Evolutionary conservation across 2,888 invertebrate genomes (phyloP), one percentile per base, ranked within the genome.

Genomic region (Troglohyphantes excavatus): DNA sequence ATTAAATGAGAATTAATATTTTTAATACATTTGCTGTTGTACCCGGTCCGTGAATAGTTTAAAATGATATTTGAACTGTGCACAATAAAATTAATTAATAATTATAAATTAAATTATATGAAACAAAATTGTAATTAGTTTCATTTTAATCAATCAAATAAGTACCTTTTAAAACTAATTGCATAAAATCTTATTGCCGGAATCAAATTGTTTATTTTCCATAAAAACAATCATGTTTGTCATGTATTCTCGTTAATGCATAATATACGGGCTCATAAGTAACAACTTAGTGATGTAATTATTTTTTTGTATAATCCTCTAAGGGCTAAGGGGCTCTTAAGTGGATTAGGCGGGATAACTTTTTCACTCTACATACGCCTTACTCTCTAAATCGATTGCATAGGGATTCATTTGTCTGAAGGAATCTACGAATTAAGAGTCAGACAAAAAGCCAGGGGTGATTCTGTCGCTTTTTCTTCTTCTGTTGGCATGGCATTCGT

Each of bases 251-350:
- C 26, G 13, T 67, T n/a, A n/a, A n/a, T n/a, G n/a, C n/a, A n/a
- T n/a, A 39, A 67, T 13, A 26, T 7, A 26, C 2, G 26, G n/a
- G 27, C 67, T 26, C 67, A 67, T 67, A 26, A 27, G 26, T 27
- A 27, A 67, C 23, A 13, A 67, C 26, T 17, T 21, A 61, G 61
- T n/a, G 13, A 7, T 3, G 67, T 67, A 67, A 27, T 61, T 61
- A 61, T 61, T 67, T 67, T 61, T 67, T 67, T 67, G n/a, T n/a
- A 11, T 26, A 67, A 67, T 67, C 27, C 67, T 27, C 65, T 29
- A 23, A 27, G n/a, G 17, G 13, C 26, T 11, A 27, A n/a, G 0
- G 26, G 29, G 27, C 26, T 67, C 67, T 67, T 67, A 67, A 67
- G 27, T 67, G 29, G 27, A 67, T 67, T 67, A 67, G 26, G 67